Base-by-base conservation (phyloP, 2,888 invertebrate species). In the Netelia inedita region DNA sequence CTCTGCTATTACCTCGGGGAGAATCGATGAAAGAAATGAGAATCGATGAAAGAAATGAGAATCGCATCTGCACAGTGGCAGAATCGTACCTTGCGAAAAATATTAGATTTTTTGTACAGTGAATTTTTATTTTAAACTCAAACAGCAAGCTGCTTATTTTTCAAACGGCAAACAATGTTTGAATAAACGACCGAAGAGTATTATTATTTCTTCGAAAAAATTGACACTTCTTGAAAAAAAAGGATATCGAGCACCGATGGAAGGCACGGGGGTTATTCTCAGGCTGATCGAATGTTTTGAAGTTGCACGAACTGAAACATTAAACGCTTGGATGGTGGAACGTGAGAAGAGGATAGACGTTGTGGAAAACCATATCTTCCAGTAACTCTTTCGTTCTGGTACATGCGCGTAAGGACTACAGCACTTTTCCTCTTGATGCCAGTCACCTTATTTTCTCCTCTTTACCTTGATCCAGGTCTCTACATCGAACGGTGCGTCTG, bases 11-110 rank as follows among this genome's bases (percentile, higher is more conserved):
- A 55, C 19, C 23, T 71, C 66, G 23, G 73, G 11, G 10, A 35
- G 63, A 68, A 80, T 73, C 84, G 68, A 83, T 79, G 63, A 10
- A 61, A 53, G 46, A 63, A 59, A 73, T 79, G 73, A 63, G 82
- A 73, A 73, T 79, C 66, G 21, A 83, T 79, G 63, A 10, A 61
- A 53, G 46, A 63, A 59, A 73, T 79, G 73, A 63, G 82, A 73
- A 73, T 79, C 66, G 21, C 69, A 79, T 83, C 69, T 74, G 43
- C 46, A 73, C 28, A 74, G 21, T 53, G 50, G 73, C 28, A 43
- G 23, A 73, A 41, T 73, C 35, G n/a, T 23, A 59, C 43, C 21
- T n/a, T 23, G 5, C 50, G 10, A 66, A 19, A 23, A 19, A 35
- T 11, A 35, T 35, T 35, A 63, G 19, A 43, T 53, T n/a, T n/a